Evolutionary conservation across 2,888 invertebrate species (phyloP).

Genomic region (Dascillus cervinus): DNA sequence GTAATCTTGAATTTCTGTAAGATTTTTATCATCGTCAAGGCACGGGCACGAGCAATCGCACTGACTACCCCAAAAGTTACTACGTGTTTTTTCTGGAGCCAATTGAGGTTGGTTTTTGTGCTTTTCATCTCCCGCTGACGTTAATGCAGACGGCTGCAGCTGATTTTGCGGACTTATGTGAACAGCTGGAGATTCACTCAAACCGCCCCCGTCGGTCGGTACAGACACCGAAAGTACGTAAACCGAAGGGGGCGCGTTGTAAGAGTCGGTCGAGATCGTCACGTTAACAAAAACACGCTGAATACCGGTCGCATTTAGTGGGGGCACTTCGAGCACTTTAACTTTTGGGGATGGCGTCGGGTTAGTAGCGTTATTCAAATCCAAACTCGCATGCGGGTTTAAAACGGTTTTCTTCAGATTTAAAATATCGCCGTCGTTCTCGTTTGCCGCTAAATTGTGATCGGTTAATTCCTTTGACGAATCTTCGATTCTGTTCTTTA

Average conservation of each 20-base stretch:
- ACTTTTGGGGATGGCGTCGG: slow-evolving; percentile 24
- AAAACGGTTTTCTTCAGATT: slow-evolving; percentile 23
- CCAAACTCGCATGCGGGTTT: slow-evolving; percentile 18
- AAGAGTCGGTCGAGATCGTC: slow-evolving; percentile 68
- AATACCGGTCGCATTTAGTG: slow-evolving; percentile 34
- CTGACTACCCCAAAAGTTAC: slow-evolving; percentile 51
- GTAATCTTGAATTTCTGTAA: slow-evolving; percentile 19
- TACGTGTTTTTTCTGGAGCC: slow-evolving; percentile 15
- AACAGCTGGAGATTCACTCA: slow-evolving; percentile 47
- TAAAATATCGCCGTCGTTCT: slow-evolving; percentile 9
- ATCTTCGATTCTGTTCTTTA: slow-evolving; percentile 10
- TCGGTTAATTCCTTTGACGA: slow-evolving; percentile 34
- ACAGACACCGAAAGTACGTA: slow-evolving; percentile 76
- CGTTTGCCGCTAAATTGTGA: slow-evolving; percentile 24
- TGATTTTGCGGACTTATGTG: slow-evolving; percentile 37
- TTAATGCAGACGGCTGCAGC: slow-evolving; percentile 20
- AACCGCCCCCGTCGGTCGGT: slow-evolving; percentile 54
- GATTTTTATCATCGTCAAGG: slow-evolving; percentile 44
- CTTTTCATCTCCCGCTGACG: too few species aligned
- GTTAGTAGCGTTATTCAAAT: slow-evolving; percentile 25
- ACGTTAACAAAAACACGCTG: slow-evolving; percentile 73
- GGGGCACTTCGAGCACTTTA: slow-evolving; percentile 35
- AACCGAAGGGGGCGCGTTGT: slow-evolving; percentile 52
- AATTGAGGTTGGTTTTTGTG: slow-evolving; percentile 21
- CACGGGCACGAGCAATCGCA: slow-evolving; percentile 70